Percentiles rank a stretch among this genome's conserved stretches.
These are phyloP conservation scores for Prunella strophiata DNA, from an alignment of 2,797 vertebrate genomes.

Conservation along the genomic window DNA sequence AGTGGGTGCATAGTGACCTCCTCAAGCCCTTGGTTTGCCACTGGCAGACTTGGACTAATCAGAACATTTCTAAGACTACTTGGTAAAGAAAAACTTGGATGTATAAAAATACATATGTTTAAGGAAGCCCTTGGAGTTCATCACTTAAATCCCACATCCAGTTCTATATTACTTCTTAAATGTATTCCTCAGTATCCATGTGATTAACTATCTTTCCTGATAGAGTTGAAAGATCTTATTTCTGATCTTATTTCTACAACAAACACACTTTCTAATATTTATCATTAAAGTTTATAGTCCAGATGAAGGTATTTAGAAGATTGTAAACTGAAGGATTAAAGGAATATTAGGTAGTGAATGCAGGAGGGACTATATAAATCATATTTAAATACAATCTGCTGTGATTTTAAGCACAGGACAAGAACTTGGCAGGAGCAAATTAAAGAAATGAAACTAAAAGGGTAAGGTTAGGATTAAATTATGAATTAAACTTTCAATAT, in stretches of 20 bases:
- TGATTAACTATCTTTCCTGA: not conserved
- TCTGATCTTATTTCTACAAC: not conserved
- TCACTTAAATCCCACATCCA: not conserved
- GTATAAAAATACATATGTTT: not conserved
- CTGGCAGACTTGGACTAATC: not conserved
- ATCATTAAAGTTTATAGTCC: constrained; percentile 6
- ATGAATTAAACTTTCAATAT: not conserved
- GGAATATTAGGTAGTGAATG: not conserved
- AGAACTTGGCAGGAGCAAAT: not conserved
- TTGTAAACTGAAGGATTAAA: not conserved
- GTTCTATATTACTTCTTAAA: not conserved
- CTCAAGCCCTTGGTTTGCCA: not conserved
- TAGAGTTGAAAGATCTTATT: not conserved
- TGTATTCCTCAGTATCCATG: not conserved
- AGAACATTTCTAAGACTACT: not conserved
- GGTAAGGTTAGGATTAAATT: constrained; percentile 6
- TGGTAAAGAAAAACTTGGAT: not conserved
- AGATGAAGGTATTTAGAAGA: constrained; percentile 38
- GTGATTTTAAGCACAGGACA: not conserved
- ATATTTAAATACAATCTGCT: not conserved
- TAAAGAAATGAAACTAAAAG: not conserved
- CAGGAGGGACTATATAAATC: not conserved
- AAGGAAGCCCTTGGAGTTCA: not conserved
- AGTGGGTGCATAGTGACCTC: not conserved
- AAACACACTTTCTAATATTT: not conserved